phyloP scores from a whole-genome alignment of 2,113 vertebrate genomes.

The Cavia aperea region DNA sequence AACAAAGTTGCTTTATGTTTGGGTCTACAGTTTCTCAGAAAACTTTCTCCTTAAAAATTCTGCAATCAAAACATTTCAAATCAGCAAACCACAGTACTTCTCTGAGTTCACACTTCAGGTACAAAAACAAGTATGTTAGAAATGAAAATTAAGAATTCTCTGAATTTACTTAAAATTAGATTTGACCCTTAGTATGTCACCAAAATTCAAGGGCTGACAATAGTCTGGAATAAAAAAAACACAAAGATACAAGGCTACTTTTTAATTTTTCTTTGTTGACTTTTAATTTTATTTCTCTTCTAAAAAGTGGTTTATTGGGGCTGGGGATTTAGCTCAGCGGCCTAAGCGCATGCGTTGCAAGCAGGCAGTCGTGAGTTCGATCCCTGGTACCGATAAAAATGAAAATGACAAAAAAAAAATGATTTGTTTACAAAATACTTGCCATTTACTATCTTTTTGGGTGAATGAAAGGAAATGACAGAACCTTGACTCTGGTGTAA shows the following conservation, averaged over 20 bases:
- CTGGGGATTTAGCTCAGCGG: no score
- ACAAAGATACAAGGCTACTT: not conserved
- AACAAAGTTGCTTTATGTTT: constrained; percentile 1
- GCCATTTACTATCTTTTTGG: not conserved
- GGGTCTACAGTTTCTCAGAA: not conserved
- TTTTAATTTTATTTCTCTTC: not conserved
- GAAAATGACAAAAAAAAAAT: not conserved
- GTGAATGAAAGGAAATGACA: constrained; percentile 32
- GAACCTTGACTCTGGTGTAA: not conserved
- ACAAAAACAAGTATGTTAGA: constrained; percentile 24
- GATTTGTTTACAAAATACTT: constrained; percentile 22
- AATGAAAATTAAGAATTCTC: constrained; percentile 19
- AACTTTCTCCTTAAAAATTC: not conserved
- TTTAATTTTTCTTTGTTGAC: constrained; percentile 9
- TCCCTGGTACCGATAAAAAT: no score
- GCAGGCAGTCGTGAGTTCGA: no score
- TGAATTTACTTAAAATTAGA: constrained; percentile 27
- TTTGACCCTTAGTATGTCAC: not conserved
- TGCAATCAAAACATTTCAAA: constrained; percentile 7
- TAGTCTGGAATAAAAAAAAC: constrained; percentile 20
- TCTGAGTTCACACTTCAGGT: not conserved
- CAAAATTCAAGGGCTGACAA: constrained; percentile 13
- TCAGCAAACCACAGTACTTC: constrained; percentile 1
- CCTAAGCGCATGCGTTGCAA: no score
- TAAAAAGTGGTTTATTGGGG: not conserved